Base-by-base conservation (phyloP, 2,797 vertebrate species). In the Molothrus ater region DNA sequence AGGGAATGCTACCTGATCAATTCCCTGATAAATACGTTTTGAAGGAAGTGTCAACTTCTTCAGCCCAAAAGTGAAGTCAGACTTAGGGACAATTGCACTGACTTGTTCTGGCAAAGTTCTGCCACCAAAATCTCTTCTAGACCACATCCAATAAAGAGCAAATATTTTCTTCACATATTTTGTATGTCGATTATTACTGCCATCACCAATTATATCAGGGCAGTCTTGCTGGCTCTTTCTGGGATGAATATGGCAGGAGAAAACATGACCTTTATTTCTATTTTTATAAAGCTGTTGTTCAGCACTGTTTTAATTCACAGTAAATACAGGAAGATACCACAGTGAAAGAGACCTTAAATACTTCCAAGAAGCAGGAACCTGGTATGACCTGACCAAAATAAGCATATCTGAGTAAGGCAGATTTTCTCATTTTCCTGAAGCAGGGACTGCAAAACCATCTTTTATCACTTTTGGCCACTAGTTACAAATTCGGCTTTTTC, bases 401-500 rank as follows among this genome's bases (percentile, higher is more conserved):
- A 88, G 61, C 12, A 51, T 65, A 92, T 71, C 57, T 71, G 38
- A 91, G n/a, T 34, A 76, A 90, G 45, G 80, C 26, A 90, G 36
- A 65, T 86, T 86, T 93, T 84, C 73, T 75, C 36, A n/a, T 90
- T 92, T 91, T 90, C 83, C 80, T 94, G 73, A 93, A 73, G 24
- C 60, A 73, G 17, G 7, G 36, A 69, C 43, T 74, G 45, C 57
- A 96, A 88, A 94, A 93, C 76, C 56, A 60, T 51, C 43, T 82
- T 94, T 79, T 86, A 76, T 34, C 60, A 69, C 60, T 68, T 54
- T 87, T 70, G 56, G 45, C 60, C 84, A 68, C 56, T 48, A 80
- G 78, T 73, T 85, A 94, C 31, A 87, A 87, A 95, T 81, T 87
- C 71, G 90, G 78, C 68, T 89, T 91, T 93, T 87, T 82, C 86